A percentile compares a stretch with the other conserved stretches of the same genome.
Conservation (phyloP, 35 echinoderm and acorn worm genomes). For the Patiria miniata region DNA sequence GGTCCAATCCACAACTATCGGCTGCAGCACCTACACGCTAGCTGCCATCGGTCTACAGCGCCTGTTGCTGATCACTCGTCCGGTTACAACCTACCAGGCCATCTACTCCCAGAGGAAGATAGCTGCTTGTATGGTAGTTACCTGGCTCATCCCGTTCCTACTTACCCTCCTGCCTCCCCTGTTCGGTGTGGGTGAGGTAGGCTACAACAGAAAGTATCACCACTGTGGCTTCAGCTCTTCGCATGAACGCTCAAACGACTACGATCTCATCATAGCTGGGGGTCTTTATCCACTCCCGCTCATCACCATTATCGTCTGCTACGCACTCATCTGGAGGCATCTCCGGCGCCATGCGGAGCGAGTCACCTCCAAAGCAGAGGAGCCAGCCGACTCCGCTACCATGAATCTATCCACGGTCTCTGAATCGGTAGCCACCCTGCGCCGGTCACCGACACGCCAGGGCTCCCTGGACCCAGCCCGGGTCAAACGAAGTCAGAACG, state of each 20-base stretch:
- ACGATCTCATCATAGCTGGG: slow-evolving; percentile 59
- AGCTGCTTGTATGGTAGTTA: slow-evolving; percentile 38
- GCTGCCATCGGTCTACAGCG: slow-evolving; percentile 68
- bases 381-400: background rate
- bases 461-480: background rate
- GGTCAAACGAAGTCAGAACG: slow-evolving; percentile 40
- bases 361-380: background rate
- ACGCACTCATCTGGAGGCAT: slow-evolving; percentile 53
- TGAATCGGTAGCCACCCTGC: background rate
- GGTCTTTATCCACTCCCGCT: slow-evolving; percentile 67
- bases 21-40: slow-evolving; percentile 66
- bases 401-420: background rate
- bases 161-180: slow-evolving; percentile 44
- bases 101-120: slow-evolving; percentile 47
- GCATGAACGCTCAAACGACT: slow-evolving; percentile 56
- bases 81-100: slow-evolving; percentile 33
- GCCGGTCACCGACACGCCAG: background rate
- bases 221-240: slow-evolving; percentile 54
- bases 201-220: slow-evolving; percentile 48
- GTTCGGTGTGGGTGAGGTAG: slow-evolving; percentile 46
- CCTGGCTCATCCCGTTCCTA: slow-evolving; percentile 65
- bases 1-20: slow-evolving; percentile 64
- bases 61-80: slow-evolving; percentile 59
- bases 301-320: slow-evolving; percentile 58
- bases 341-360: slow-evolving; percentile 38